Percentiles rank a stretch among this genome's conserved stretches.
These are phyloP conservation scores for Alosa alosa DNA, from an alignment of 2,113 vertebrate genomes.

Conservation along the genomic window DNA sequence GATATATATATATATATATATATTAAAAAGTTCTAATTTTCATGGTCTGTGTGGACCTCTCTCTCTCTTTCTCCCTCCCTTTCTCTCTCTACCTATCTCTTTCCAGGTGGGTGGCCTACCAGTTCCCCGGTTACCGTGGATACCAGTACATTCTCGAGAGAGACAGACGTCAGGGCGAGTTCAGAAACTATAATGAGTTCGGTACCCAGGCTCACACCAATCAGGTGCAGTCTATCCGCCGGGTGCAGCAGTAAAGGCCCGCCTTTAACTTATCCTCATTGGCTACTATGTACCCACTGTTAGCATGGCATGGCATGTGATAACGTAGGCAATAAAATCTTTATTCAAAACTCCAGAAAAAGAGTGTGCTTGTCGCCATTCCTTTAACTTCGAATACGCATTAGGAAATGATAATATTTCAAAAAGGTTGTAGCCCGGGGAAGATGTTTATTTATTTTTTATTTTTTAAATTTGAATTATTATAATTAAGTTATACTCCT, in stretches of 20 bases:
- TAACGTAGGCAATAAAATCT: conserved; percentile 72
- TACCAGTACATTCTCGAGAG: conserved; percentile 92
- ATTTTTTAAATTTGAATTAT: neutral
- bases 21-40: neutral
- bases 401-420: neutral
- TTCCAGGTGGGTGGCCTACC: conserved; percentile 89
- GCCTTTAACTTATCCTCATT: conserved; percentile 24
- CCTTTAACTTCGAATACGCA: conserved; percentile 38
- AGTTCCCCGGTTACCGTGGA: conserved; percentile 91
- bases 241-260: conserved; percentile 82
- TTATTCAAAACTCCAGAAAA: conserved; percentile 63
- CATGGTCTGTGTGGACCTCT: neutral
- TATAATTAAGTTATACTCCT: neutral
- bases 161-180: conserved; percentile 88
- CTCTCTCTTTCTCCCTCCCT: neutral
- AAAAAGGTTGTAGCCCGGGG: neutral
- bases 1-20: neutral
- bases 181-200: conserved; percentile 86
- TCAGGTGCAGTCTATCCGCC: conserved; percentile 92
- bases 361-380: conserved; percentile 58
- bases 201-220: conserved; percentile 91
- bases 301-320: conserved; percentile 57
- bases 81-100: neutral
- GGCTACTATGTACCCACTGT: conserved; percentile 52
- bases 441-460: neutral